Conservation (phyloP, 2,113 vertebrate genomes). For the Poicephalus gulielmi region DNA sequence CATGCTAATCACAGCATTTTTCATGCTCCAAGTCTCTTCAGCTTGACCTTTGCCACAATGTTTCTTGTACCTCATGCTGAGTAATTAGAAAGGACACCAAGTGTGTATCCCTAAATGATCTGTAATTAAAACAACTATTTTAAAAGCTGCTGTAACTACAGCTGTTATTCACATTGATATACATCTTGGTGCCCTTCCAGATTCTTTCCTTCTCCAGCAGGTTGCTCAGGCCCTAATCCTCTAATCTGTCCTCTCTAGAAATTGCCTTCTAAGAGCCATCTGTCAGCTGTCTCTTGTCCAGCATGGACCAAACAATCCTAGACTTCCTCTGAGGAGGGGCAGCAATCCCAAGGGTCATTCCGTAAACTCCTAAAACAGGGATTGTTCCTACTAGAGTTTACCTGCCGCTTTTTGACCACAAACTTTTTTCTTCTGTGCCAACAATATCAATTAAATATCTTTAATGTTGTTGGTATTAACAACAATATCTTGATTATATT, state of each 20-base stretch:
- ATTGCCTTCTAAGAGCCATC: not conserved
- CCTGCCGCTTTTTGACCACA: not conserved
- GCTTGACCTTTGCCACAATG: constrained; percentile 17
- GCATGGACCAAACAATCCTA: not conserved
- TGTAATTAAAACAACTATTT: constrained; percentile 5
- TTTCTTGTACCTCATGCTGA: not conserved
- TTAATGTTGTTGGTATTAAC: not conserved
- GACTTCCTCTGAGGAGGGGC: not conserved
- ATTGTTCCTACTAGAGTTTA: not conserved
- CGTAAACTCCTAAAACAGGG: not conserved
- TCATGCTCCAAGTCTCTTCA: not conserved
- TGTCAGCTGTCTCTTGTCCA: not conserved
- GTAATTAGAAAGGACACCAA: not conserved
- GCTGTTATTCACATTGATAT: not conserved
- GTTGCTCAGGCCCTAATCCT: not conserved
- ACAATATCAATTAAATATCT: not conserved
- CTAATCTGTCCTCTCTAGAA: not conserved
- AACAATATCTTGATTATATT: not conserved
- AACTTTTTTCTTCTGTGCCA: not conserved
- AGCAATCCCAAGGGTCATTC: not conserved
- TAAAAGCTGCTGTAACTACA: not conserved
- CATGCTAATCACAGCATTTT: not conserved
- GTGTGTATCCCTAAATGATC: not conserved
- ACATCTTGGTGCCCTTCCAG: not conserved
- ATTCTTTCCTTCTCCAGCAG: not conserved